Evolutionary conservation across 2,113 vertebrate species (phyloP), one percentile per base, ranked within the genome.

Genomic region (Brienomyrus longianalis): DNA sequence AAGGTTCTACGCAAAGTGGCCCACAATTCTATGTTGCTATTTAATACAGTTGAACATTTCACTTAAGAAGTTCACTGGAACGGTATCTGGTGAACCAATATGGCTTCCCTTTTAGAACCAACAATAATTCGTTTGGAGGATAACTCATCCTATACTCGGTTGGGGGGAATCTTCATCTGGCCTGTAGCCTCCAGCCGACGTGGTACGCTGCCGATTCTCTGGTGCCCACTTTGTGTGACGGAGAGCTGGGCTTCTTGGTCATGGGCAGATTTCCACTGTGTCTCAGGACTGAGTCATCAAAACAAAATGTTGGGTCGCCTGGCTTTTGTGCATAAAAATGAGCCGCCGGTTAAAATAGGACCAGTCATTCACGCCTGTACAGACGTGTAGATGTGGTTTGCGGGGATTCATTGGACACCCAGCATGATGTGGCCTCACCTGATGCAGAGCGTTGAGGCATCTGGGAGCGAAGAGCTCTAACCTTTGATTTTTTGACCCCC

Each of bases 401-500:
- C 13, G 0, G 13, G 74, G 35, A 80, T 17, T 80, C 2, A 21
- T 21, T 11, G 35, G 74, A 80, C 35, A 35, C 35, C 35, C 74
- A 80, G 35, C 35, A 15, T 17, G 11, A 39, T 80, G 74, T 80
- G 35, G 74, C 43, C 74, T 39, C 74, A 43, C 74, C 74, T 43
- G 83, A 84, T 48, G 80, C 43, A 47, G 83, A 84, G 21, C 21
- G 27, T 39, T 88, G 11, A 31, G 62, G 45, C 2, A 2, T 39
- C 39, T 39, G 39, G 62, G 59, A 88, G 89, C 52, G 85, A 52
- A 52, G 80, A 19, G 23, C 54, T 59, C 77, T 89, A 89, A 89
- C 80, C 77, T 84, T 19, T 89, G 89, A 27, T 52, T 54, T 85
- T 84, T 50, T 83, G 50, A 54, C 35, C 80, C 89, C 89, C 66